A percentile compares a stretch with the other conserved stretches of the same genome.
These are phyloP conservation scores for Luehdorfia chinensis DNA, from an alignment of 1,140 invertebrate genomes.

Conservation along the genomic window DNA sequence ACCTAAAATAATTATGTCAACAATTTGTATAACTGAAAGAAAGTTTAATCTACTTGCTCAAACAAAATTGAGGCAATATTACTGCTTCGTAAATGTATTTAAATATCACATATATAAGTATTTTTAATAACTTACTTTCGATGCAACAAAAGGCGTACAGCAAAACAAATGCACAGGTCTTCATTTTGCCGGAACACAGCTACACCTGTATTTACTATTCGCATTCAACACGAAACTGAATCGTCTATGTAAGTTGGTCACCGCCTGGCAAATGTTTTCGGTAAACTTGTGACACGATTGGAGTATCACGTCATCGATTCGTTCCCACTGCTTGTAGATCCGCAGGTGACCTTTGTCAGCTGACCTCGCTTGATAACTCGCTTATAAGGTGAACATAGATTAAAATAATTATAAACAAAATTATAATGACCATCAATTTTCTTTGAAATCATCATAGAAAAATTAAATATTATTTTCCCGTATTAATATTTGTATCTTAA, in stretches of 20 bases:
- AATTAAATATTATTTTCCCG: too few relatives aligned
- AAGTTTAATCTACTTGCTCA: too few relatives aligned
- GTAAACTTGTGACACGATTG: constrained; percentile 14
- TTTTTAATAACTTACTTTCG: constrained; percentile 70
- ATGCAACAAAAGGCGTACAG: constrained; percentile 42
- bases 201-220: not conserved
- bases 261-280: constrained; percentile 17
- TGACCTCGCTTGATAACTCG: constrained; percentile 15
- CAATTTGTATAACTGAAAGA: too few relatives aligned
- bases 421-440: not conserved
- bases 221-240: constrained; percentile 1
- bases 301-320: constrained; percentile 8
- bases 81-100: too few relatives aligned
- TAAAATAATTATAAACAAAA: not conserved
- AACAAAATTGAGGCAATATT: too few relatives aligned
- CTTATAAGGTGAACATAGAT: constrained; percentile 4
- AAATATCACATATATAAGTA: too few relatives aligned
- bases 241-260: not conserved
- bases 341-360: constrained; percentile 9
- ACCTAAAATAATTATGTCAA: too few relatives aligned
- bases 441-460: too few relatives aligned
- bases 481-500: too few relatives aligned
- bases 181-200: constrained; percentile 38
- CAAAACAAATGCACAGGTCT: constrained; percentile 39
- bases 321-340: too few relatives aligned